phyloP scores from a whole-genome alignment of 2,113 vertebrate species.

The Rhynchopsitta pachyrhyncha region DNA sequence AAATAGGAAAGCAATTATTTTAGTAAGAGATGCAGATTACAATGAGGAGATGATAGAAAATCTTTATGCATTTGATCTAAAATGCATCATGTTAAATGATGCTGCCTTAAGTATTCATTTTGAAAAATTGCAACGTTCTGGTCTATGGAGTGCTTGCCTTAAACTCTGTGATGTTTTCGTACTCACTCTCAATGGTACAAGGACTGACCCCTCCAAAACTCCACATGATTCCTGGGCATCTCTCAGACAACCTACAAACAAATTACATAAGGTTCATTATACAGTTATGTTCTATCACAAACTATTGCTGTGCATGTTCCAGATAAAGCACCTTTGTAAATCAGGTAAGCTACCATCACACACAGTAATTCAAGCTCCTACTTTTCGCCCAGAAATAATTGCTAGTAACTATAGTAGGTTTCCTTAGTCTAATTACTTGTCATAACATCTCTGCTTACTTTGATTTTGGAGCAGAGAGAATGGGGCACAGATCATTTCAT shows the following conservation, averaged over 20 bases:
- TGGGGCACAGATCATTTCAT: neutral
- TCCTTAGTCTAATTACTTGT: neutral
- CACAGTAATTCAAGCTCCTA: neutral
- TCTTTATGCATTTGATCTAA: neutral
- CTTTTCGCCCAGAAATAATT: neutral
- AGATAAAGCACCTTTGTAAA: neutral
- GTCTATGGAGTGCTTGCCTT: neutral
- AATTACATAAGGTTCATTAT: neutral
- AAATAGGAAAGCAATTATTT: neutral
- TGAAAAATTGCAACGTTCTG: neutral
- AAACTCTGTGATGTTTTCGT: neutral
- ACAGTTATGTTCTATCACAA: neutral
- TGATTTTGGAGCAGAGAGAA: neutral
- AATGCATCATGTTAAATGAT: neutral
- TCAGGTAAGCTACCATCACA: neutral
- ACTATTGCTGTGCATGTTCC: neutral
- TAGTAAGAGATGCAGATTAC: neutral
- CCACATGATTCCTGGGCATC: too few relatives aligned
- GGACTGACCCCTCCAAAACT: accelerated
- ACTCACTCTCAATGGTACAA: neutral
- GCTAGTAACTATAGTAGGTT: neutral
- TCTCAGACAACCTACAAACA: neutral
- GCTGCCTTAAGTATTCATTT: neutral
- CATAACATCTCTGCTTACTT: neutral
- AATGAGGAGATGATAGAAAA: neutral